These are phyloP conservation scores for Choloepus hoffmanni DNA, from an alignment of 2,113 vertebrate species.

Conservation along the genomic window DNA sequence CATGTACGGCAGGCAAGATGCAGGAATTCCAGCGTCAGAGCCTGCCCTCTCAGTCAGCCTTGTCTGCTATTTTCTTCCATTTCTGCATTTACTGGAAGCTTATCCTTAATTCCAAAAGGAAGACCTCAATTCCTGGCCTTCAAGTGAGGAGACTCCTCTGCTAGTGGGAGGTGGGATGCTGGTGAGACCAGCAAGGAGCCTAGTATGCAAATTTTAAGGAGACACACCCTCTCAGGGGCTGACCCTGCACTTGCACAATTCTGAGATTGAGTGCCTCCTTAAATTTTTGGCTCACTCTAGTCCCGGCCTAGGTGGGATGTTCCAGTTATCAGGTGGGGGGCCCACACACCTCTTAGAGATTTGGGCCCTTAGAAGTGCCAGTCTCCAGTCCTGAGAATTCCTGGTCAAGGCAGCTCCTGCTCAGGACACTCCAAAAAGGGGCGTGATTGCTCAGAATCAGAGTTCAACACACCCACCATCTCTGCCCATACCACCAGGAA, in stretches of 20 bases:
- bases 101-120: not conserved
- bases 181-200: not conserved
- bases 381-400: not conserved
- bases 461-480: not conserved
- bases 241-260: not conserved
- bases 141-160: not conserved
- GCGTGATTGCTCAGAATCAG: not conserved
- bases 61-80: not conserved
- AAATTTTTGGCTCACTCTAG: not conserved
- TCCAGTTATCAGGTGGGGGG: fast-evolving
- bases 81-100: conserved; percentile 3
- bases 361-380: not conserved
- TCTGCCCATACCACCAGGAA: not conserved
- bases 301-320: not conserved
- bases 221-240: fast-evolving
- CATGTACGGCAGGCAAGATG: not conserved
- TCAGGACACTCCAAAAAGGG: not conserved
- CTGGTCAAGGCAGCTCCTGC: not conserved
- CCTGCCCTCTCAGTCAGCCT: not conserved
- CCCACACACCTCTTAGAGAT: no score
- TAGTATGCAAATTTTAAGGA: not conserved
- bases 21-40: not conserved
- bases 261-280: not conserved
- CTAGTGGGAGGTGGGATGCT: not conserved
- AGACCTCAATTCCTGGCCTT: conserved; percentile 9